Evolutionary conservation across 2,113 vertebrate species (phyloP).

Genomic region (Cricetomys ansorgei): DNA sequence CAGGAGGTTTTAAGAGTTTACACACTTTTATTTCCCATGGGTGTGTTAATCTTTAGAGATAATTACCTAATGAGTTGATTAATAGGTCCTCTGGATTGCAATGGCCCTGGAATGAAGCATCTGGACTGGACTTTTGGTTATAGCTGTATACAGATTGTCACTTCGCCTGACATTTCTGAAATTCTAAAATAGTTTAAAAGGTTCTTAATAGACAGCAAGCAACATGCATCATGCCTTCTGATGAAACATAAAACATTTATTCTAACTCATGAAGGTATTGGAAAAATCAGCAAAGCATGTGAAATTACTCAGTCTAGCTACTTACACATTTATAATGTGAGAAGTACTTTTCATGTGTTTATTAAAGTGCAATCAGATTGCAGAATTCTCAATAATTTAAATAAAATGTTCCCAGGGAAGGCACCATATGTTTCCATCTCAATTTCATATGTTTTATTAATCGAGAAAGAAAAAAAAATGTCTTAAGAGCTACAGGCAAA

Average conservation of each 20-base stretch:
- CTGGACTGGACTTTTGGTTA: not conserved
- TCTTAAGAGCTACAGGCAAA: slow-evolving; percentile 54
- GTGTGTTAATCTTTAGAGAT: not conserved
- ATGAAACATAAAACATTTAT: slow-evolving; percentile 73
- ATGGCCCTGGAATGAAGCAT: not conserved
- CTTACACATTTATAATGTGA: slow-evolving; percentile 72
- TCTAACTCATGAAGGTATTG: slow-evolving; percentile 59
- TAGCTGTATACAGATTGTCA: not conserved
- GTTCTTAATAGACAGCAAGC: slow-evolving; percentile 61
- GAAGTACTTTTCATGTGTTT: slow-evolving; percentile 71
- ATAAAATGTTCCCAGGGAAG: slow-evolving; percentile 70
- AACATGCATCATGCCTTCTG: slow-evolving; percentile 38
- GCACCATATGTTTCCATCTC: slow-evolving; percentile 66
- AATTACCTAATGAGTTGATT: slow-evolving; percentile 39
- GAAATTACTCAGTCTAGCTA: slow-evolving; percentile 70
- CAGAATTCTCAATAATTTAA: slow-evolving; percentile 76
- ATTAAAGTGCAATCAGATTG: slow-evolving; percentile 75
- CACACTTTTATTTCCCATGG: not conserved
- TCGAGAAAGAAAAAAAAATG: not conserved
- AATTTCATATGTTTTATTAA: slow-evolving; percentile 76
- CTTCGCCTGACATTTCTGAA: slow-evolving; percentile 60
- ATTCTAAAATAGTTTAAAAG: slow-evolving; percentile 71
- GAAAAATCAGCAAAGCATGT: slow-evolving; percentile 66
- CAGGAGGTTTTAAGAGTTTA: not conserved
- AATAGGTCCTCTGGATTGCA: not conserved